phyloP scores from a whole-genome alignment of 2,113 vertebrate genomes.

The Nothocercus nigrocapillus region DNA sequence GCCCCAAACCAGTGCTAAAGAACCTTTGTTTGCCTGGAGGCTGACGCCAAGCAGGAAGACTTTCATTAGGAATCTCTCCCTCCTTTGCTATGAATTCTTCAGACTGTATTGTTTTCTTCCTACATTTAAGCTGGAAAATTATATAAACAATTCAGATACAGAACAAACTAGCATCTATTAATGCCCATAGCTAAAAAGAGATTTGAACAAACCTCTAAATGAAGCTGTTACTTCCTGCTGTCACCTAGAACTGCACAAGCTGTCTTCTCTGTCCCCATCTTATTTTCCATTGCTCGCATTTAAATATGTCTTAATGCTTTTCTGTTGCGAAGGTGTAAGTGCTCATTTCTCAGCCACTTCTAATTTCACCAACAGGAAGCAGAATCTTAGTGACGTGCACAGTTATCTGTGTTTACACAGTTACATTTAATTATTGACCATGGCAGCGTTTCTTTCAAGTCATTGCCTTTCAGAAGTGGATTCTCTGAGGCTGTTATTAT shows the following conservation, averaged over 20 bases:
- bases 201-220: not conserved
- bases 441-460: not conserved
- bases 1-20: not conserved
- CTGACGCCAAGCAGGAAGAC: rapidly evolving
- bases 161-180: not conserved
- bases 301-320: not conserved
- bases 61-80: not conserved
- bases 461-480: not conserved
- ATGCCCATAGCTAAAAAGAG: not conserved
- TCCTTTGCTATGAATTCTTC: not conserved
- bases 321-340: not conserved
- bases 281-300: not conserved
- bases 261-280: not conserved
- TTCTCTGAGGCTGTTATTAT: not conserved
- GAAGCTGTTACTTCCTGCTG: not conserved
- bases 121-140: not conserved
- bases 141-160: not conserved
- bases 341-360: not conserved
- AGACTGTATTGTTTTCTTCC: not conserved
- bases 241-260: not conserved
- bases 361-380: not conserved
- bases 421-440: not conserved
- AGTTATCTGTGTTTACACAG: not conserved
- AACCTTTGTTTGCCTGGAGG: not conserved
- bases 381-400: not conserved